A percentile compares a stretch with the other conserved stretches of the same genome.
Evolutionary conservation across 2,113 vertebrate species (phyloP).

Genomic region (Drymodes brunneopygia): DNA sequence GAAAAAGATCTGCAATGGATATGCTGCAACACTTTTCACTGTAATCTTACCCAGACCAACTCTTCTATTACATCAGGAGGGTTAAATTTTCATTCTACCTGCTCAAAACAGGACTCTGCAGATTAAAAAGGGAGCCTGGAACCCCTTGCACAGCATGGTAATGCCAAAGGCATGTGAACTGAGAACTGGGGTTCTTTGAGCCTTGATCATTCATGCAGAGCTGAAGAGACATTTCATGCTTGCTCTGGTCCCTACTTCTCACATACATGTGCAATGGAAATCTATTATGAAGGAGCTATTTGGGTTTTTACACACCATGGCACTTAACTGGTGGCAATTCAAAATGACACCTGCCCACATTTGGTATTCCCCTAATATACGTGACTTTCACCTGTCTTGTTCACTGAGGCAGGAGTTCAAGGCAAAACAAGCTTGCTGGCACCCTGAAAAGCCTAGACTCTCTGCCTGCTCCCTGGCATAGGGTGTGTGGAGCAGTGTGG

Average conservation of each 20-base stretch:
- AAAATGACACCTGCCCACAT: not conserved
- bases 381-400: not conserved
- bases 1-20: not conserved
- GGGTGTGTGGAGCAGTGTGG: not conserved
- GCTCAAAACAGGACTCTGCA: not conserved
- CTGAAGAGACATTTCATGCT: not conserved
- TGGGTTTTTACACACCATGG: not conserved
- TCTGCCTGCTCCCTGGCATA: accelerated
- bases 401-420: not conserved
- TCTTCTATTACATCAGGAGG: not conserved
- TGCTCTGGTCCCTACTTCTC: not conserved
- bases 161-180: not conserved
- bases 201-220: not conserved
- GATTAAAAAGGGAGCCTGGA: not conserved
- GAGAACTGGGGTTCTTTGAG: not conserved
- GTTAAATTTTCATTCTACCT: not conserved
- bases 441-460: not conserved
- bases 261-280: not conserved
- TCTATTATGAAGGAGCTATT: not conserved
- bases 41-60: not conserved
- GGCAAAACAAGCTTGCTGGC: not conserved
- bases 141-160: not conserved
- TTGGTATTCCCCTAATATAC: not conserved
- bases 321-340: not conserved
- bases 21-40: not conserved